Conservation (phyloP, 2,113 vertebrate genomes). For the Heliornis fulica region DNA sequence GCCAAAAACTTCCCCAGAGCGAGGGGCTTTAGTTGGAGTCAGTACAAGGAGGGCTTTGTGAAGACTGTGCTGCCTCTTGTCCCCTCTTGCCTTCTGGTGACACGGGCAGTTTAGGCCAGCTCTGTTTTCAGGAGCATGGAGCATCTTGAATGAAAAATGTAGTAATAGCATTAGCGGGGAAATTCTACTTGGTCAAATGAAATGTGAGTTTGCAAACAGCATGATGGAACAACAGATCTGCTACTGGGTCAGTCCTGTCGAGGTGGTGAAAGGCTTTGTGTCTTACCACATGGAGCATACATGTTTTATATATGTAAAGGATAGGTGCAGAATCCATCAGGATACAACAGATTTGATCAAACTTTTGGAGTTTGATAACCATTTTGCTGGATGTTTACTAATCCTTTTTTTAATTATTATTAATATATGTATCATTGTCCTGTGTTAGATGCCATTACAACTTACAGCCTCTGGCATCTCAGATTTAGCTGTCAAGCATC, state of each 20-base stretch:
- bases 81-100: neutral
- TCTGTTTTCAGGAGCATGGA: neutral
- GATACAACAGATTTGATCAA: neutral
- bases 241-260: neutral
- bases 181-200: neutral
- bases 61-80: neutral
- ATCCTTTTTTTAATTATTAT: neutral
- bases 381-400: neutral
- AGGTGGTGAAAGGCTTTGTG: neutral
- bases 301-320: neutral
- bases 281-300: neutral
- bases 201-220: neutral
- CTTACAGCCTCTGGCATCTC: neutral
- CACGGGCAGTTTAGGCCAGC: neutral
- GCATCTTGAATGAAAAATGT: neutral
- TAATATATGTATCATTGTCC: neutral
- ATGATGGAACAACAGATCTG: neutral
- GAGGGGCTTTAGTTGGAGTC: neutral
- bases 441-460: neutral
- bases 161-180: neutral
- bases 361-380: neutral
- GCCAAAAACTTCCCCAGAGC: neutral
- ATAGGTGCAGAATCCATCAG: neutral
- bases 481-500: neutral
- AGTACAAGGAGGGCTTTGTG: conserved; percentile 12